Evolutionary conservation across 2,888 invertebrate genomes (phyloP), one percentile per base, ranked within the genome.

Genomic region (Perizoma flavofasciatum): DNA sequence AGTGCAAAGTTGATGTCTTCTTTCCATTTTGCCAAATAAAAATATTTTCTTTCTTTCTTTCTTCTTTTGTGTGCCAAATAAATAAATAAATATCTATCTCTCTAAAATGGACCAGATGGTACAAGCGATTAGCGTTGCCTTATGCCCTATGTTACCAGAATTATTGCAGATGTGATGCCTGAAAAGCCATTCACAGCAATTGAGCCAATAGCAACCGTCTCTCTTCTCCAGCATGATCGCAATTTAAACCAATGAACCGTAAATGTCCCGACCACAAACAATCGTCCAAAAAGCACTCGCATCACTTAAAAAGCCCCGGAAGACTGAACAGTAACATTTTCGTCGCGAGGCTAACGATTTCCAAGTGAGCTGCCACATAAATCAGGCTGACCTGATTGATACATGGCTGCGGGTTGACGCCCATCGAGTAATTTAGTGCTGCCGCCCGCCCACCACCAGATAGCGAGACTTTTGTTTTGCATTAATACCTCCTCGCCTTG

Each of bases 341-440:
- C 91, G 89, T 89, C 90, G 89, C 86, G 78, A 85, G 85, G 85
- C 91, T 91, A 91, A 92, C 91, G 90, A 89, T 92, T 90, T 81
- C 88, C 86, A 89, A 88, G 90, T 86, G 86, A 82, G 79, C 89
- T 90, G 91, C 88, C 92, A 85, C 90, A 92, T 92, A 92, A 92
- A 92, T 92, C 88, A 80, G 73, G 73, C 72, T 74, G 66, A 70
- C 74, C 90, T 92, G 92, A 92, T 93, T 92, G 92, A 92, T 92
- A 92, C 92, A 92, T 89, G 92, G 92, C 90, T 88, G 88, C 86
- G 82, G 89, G 92, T 90, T 93, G 93, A 93, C 93, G 92, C 93
- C 93, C 93, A 93, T 93, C 89, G 88, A 88, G 93, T 93, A 93
- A 93, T 93, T 93, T 94, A 94, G 92, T 93, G 93, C 92, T 93